Conservation (phyloP, 2,888 invertebrate genomes). For the Smittia sp. region DNA sequence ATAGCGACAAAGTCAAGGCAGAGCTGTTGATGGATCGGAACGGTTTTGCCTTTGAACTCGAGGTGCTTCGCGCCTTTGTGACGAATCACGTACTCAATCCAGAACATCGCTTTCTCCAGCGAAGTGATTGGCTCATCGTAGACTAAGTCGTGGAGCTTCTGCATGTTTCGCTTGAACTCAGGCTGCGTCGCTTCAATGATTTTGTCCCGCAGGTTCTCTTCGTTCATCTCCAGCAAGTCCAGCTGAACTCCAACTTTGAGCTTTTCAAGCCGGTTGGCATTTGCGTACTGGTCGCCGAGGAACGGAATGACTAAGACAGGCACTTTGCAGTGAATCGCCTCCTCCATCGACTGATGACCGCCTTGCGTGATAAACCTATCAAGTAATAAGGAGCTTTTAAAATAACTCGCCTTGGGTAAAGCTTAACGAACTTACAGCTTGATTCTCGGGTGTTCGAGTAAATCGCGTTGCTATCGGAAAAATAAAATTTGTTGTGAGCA, state of each 20-base stretch:
- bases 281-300: conserved; percentile 52
- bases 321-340: conserved; percentile 52
- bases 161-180: conserved; percentile 22
- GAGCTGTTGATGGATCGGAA: conserved; percentile 17
- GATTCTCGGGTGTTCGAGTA: conserved; percentile 51
- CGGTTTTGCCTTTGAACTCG: background rate
- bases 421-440: too few relatives aligned
- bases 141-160: conserved; percentile 15
- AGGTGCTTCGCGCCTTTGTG: conserved; percentile 18
- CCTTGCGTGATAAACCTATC: conserved; percentile 54
- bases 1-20: conserved; percentile 28
- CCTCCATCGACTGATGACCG: conserved; percentile 54
- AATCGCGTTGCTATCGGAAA: conserved; percentile 45
- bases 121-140: conserved; percentile 34
- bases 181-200: conserved; percentile 43
- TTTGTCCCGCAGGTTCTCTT: conserved; percentile 46
- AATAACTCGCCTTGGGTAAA: too few relatives aligned
- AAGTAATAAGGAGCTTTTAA: background rate
- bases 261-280: conserved; percentile 45
- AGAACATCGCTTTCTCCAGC: conserved; percentile 22
- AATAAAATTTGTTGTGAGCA: background rate
- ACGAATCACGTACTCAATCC: conserved; percentile 26
- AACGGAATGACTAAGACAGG: conserved; percentile 48
- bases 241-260: conserved; percentile 49
- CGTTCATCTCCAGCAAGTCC: conserved; percentile 47